Conservation (phyloP, 2,888 invertebrate genomes). For the Idaea dimidiata region DNA sequence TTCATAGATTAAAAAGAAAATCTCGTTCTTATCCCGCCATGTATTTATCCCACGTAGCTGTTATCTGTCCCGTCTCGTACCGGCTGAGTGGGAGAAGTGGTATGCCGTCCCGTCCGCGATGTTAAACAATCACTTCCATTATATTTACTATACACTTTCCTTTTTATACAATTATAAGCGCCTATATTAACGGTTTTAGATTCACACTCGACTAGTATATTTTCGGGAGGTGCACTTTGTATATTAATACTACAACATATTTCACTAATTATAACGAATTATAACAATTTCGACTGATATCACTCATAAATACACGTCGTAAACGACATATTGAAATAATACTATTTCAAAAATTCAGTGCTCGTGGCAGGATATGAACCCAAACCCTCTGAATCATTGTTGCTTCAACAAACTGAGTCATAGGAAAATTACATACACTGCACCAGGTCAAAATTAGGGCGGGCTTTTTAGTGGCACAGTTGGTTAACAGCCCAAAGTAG, state of each 20-base stretch:
- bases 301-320: not conserved
- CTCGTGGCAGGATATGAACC: too few species aligned
- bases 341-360: too few species aligned
- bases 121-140: constrained; percentile 16
- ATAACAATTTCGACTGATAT: constrained; percentile 3
- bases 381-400: too few species aligned
- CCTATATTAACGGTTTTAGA: constrained; percentile 48
- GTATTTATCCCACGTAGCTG: too few species aligned
- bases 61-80: not conserved
- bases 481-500: too few species aligned
- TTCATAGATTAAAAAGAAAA: too few species aligned
- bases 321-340: too few species aligned
- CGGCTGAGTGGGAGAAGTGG: not conserved
- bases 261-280: constrained; percentile 9
- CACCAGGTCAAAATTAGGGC: too few species aligned
- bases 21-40: not conserved
- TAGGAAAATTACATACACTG: too few species aligned
- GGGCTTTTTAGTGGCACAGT: too few species aligned
- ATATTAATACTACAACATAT: constrained; percentile 12
- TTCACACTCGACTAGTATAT: constrained; percentile 72
- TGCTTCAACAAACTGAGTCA: too few species aligned
- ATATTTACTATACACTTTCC: constrained; percentile 15
- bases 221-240: constrained; percentile 39
- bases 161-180: constrained; percentile 14
- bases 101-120: constrained; percentile 23